Evolutionary conservation across 2,113 vertebrate species (phyloP), one percentile per base, ranked within the genome.

Genomic region (Clarias gariepinus): DNA sequence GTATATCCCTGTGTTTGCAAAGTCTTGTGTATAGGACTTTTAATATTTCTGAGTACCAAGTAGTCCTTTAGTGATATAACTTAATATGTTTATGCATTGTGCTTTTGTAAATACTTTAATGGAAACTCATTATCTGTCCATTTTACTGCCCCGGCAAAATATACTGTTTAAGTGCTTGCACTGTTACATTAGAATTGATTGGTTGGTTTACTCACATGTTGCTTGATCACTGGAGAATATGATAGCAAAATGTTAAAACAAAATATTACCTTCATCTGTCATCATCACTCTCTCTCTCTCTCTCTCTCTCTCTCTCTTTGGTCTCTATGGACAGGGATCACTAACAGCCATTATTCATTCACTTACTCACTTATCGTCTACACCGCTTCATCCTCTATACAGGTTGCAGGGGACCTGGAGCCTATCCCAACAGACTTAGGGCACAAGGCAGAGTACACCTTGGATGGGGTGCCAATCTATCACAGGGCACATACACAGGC

Each of bases 141-240:
- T 79, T 57, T 57, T 55, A 77, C 74, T n/a, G 52, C 23, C 74
- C 25, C 7, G 7, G 25, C 23, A 77, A 47, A 47, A 55, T 55
- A 78, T 58, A 79, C 21, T 79, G n/a, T 79, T 55, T 13, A 57
- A 57, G 53, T 16, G 30, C 13, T 57, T 33, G 53, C 19, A 15
- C n/a, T 77, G 23, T 53, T 80, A 30, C 52, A 58, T 81, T 81
- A 66, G 83, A 83, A 87, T 86, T 83, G 80, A 83, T 87, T 86
- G 84, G 71, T 82, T 88, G 86, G 81, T 86, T 47, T 89, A 89
- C 85, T 83, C 86, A 83, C 74, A 82, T 86, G 86, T 79, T 83
- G 84, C 68, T 69, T 87, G 86, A 85, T 86, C 86, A 74, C 85
- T 81, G 81, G 87, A 82, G 89, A 84, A 84, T 87, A 52, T 81